These are phyloP conservation scores for Spilarctia lutea DNA, from an alignment of 2,888 invertebrate genomes.

Conservation along the genomic window DNA sequence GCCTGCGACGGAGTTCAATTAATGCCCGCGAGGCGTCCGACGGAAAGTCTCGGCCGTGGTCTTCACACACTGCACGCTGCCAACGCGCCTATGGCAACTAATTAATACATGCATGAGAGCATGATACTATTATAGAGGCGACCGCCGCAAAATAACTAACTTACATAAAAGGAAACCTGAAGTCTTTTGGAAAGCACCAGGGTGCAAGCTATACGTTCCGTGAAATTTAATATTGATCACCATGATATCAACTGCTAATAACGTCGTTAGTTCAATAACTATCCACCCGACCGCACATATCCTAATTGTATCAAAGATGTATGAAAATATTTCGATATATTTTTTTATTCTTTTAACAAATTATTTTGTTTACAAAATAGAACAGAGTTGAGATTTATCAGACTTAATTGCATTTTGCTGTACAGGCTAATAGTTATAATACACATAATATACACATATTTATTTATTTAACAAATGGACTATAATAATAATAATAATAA, in stretches of 20 bases:
- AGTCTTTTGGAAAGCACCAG: conserved; percentile 5
- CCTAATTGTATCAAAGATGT: neutral
- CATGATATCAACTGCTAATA: neutral
- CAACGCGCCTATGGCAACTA: conserved; percentile 25
- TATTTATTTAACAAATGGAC: no score
- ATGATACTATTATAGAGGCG: conserved; percentile 28
- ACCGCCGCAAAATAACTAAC: conserved; percentile 21
- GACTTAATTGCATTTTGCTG: neutral
- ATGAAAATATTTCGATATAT: neutral
- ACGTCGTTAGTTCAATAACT: neutral
- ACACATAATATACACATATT: no score
- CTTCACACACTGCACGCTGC: conserved; percentile 35
- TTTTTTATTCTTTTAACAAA: neutral
- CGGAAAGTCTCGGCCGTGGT: conserved; percentile 50
- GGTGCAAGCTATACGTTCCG: neutral
- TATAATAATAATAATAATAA: no score
- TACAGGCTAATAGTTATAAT: no score
- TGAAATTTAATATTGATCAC: conserved; percentile 11
- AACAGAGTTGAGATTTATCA: neutral
- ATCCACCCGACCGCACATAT: neutral
- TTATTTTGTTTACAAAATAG: neutral
- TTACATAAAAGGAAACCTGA: conserved; percentile 15
- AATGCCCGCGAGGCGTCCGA: conserved; percentile 68
- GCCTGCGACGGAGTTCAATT: conserved; percentile 73
- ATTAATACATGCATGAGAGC: conserved; percentile 34